Evolutionary conservation across 2,888 invertebrate species (phyloP), one percentile per base, ranked within the genome.

Genomic region (Sicus ferrugineus): DNA sequence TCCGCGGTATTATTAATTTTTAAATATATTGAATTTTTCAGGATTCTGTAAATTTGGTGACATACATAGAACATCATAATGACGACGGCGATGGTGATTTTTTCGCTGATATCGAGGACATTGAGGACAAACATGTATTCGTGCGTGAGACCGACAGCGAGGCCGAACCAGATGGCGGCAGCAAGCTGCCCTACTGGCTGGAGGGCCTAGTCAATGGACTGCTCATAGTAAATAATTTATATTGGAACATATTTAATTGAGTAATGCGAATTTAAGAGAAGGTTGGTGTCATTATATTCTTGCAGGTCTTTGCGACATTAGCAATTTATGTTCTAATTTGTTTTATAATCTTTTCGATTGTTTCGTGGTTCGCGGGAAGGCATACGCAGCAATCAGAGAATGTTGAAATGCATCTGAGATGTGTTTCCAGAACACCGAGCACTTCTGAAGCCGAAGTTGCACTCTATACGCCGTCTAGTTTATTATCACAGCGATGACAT

Each of bases 251-350:
- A 58, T 61, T 52, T 64, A 68, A 67, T 67, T 64, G 67, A 68
- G 21, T 56, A 68, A 70, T 46, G 64, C 67, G 67, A 56, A 62
- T 71, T 61, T 70, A 72, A 59, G 64, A 70, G 70, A 75, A 81
- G 78, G 73, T 81, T 72, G 71, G 70, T 69, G 68, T 76, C 73
- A 72, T 79, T 64, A 74, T 83, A 73, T 61, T 78, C 61, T 77
- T 81, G 69, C 80, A 83, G 82, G 75, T 79, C 16, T 52, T 77
- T 30, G 71, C 75, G 6, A 82, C 80, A 14, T 50, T 79, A 28
- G 11, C 72, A 3, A 72, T 78, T 19, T 82, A 82, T 69, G 48
- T 75, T 16, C 42, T 76, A 14, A 75, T 80, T 9, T 80, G 80
- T 62, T 69, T 77, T 23, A 26, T 72, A 3, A 76, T 83, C 48